Conservation (phyloP, 2,113 vertebrate genomes). For the Forbesichthys papilliferus region DNA sequence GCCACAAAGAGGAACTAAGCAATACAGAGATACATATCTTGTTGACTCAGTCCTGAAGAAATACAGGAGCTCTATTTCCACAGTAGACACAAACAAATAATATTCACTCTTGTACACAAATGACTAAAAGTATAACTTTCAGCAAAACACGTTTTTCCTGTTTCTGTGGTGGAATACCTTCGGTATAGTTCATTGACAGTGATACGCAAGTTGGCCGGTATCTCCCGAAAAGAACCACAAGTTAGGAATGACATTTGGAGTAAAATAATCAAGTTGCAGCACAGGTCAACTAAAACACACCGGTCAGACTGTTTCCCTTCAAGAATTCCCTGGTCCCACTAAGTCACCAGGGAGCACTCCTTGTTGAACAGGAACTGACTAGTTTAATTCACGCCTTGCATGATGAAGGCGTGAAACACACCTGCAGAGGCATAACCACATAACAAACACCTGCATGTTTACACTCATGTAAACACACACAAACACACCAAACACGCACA, state of each 20-base stretch:
- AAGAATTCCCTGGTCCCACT: constrained; percentile 65
- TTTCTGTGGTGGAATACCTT: constrained; percentile 43
- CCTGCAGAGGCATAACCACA: background rate
- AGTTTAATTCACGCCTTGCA: no score
- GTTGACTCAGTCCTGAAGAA: no score
- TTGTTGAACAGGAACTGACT: background rate
- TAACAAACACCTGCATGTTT: no score
- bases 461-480: no score
- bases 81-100: constrained; percentile 25
- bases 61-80: no score
- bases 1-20: no score
- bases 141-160: constrained; percentile 46
- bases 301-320: constrained; percentile 73
- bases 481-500: background rate
- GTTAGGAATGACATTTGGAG: constrained; percentile 53
- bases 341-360: no score
- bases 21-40: no score
- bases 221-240: constrained; percentile 28
- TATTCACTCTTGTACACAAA: constrained; percentile 1
- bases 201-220: constrained; percentile 33
- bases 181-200: constrained; percentile 28
- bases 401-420: background rate
- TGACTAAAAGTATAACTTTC: constrained; percentile 35
- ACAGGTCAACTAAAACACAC: constrained; percentile 68
- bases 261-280: constrained; percentile 69